Conservation (phyloP, 2,888 invertebrate genomes). For the Rhingia rostrata region DNA sequence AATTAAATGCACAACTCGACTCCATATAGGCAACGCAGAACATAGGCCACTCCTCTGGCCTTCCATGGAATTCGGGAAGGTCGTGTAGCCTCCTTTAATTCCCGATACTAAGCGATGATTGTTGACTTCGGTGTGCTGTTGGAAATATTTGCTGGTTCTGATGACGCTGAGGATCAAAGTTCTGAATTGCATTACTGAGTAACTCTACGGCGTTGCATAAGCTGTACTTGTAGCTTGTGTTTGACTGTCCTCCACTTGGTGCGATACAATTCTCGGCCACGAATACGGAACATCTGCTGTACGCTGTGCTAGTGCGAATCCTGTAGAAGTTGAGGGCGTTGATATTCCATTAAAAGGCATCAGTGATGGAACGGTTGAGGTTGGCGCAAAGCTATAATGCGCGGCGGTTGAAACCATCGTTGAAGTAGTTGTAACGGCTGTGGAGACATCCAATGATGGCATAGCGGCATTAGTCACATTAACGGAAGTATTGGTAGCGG, state of each 20-base stretch:
- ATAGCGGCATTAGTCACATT: neutral
- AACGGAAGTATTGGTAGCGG: neutral
- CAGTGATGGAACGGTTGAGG: neutral
- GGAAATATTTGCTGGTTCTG: neutral
- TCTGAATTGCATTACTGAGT: neutral
- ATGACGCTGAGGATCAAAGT: neutral
- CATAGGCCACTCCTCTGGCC: conserved; percentile 62
- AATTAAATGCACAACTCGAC: conserved; percentile 40
- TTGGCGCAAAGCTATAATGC: neutral
- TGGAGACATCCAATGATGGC: neutral
- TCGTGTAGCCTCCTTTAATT: conserved; percentile 20
- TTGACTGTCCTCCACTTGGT: neutral
- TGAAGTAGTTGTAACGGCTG: neutral
- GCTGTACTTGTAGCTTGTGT: neutral
- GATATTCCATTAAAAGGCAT: neutral
- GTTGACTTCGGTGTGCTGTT: neutral
- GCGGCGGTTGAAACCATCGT: neutral
- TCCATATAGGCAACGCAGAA: conserved; percentile 53
- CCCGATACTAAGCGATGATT: no score
- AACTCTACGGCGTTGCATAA: neutral
- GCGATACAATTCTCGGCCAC: neutral
- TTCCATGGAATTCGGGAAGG: conserved; percentile 45
- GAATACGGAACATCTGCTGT: neutral
- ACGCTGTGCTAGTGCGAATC: neutral
- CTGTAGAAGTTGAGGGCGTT: neutral